phyloP scores from a whole-genome alignment of 2,888 invertebrate species.

The Epinotia ramella region DNA sequence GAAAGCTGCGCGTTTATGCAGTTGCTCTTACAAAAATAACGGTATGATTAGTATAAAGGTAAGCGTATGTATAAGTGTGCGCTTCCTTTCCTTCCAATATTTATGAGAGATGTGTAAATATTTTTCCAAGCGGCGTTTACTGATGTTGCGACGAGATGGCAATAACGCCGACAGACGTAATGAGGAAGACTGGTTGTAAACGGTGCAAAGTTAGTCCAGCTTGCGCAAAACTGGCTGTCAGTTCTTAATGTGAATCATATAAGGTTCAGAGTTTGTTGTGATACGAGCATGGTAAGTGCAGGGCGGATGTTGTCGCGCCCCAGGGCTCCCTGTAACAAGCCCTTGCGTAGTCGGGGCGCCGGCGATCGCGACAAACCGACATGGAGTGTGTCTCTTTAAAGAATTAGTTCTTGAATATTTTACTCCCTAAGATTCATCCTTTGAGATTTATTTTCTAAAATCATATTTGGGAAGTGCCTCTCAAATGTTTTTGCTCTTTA shows the following conservation, averaged over 20 bases:
- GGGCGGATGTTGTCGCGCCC: constrained; percentile 63
- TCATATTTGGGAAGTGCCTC: constrained; percentile 16
- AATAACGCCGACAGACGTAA: constrained; percentile 78
- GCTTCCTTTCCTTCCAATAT: constrained; percentile 61
- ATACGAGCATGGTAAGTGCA: constrained; percentile 56
- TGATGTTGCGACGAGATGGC: constrained; percentile 72
- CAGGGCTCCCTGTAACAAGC: constrained; percentile 77
- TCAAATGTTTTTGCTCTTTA: constrained; percentile 11
- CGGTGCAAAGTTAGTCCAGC: constrained; percentile 54
- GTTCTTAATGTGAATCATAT: constrained; percentile 48
- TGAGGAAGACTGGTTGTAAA: constrained; percentile 73
- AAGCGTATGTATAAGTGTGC: constrained; percentile 55
- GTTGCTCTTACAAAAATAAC: constrained; percentile 55
- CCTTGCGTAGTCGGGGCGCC: constrained; percentile 65
- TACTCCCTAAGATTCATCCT: constrained; percentile 31
- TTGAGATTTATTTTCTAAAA: constrained; percentile 2
- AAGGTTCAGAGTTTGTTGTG: constrained; percentile 65
- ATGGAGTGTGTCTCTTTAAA: constrained; percentile 65
- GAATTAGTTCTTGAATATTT: constrained; percentile 68
- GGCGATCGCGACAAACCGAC: constrained; percentile 65
- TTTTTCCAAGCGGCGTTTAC: constrained; percentile 75
- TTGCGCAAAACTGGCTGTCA: constrained; percentile 44
- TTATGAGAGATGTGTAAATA: constrained; percentile 74
- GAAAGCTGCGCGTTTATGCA: constrained; percentile 49
- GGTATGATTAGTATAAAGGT: constrained; percentile 61